These are phyloP conservation scores for Brachirus orientalis DNA, from an alignment of 2,113 vertebrate genomes.

Conservation along the genomic window DNA sequence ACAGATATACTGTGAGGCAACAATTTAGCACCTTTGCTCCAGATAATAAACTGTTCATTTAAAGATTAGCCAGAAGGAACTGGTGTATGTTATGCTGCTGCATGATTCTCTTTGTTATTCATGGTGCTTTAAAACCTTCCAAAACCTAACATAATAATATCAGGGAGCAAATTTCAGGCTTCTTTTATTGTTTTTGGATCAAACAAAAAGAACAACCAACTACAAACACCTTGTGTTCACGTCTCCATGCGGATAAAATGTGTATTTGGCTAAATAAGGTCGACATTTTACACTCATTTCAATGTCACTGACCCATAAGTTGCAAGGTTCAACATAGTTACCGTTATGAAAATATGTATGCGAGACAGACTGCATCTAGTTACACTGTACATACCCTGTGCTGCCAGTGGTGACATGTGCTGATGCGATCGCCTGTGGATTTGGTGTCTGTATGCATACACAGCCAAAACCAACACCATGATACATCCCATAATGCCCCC, in stretches of 20 bases:
- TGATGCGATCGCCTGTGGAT: constrained; percentile 96
- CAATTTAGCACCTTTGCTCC: background rate
- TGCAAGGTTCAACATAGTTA: too few relatives aligned
- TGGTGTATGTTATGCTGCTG: background rate
- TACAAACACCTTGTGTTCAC: too few relatives aligned
- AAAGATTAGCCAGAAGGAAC: background rate
- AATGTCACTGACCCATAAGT: background rate
- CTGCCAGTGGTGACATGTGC: constrained; percentile 98
- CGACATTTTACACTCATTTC: background rate
- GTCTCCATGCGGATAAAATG: background rate
- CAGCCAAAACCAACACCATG: constrained; percentile 96
- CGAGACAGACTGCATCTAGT: background rate
- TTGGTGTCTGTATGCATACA: constrained; percentile 97
- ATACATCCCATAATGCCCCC: constrained; percentile 99
- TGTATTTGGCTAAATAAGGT: background rate
- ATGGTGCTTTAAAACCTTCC: constrained; percentile 21
- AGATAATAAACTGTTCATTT: background rate
- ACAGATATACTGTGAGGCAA: background rate
- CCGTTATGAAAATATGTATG: too few relatives aligned
- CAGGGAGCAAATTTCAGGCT: too few relatives aligned
- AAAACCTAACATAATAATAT: too few relatives aligned
- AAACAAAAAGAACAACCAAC: background rate
- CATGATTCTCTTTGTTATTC: constrained; percentile 27
- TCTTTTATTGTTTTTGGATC: too few relatives aligned
- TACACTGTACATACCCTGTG: constrained; percentile 86